These are phyloP conservation scores for Styela plicata DNA, from an alignment of 23 tunicate species.

Conservation along the genomic window DNA sequence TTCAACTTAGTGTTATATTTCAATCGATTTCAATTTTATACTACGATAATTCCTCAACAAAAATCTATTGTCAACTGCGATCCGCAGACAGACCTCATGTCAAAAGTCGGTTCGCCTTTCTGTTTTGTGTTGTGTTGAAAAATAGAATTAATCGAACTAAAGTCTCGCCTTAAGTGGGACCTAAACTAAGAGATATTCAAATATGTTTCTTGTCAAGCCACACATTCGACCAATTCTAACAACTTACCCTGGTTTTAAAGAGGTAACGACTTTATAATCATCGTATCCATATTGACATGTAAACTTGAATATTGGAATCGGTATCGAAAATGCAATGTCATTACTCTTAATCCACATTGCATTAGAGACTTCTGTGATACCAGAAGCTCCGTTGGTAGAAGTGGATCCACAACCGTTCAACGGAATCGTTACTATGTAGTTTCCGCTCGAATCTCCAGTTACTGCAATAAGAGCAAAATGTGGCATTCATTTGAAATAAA, in stretches of 20 bases:
- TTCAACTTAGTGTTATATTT: too few species aligned
- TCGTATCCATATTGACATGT: neutral
- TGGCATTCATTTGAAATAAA: neutral
- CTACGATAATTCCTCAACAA: too few species aligned
- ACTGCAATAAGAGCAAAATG: neutral
- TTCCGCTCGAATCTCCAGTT: neutral
- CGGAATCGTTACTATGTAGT: neutral
- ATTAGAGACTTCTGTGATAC: neutral
- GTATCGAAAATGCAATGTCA: neutral
- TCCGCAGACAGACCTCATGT: too few species aligned
- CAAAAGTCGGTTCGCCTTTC: too few species aligned
- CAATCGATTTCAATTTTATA: too few species aligned
- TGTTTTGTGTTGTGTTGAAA: too few species aligned
- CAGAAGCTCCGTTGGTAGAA: neutral
- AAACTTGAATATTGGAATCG: constrained; percentile 1
- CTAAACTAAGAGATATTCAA: too few species aligned
- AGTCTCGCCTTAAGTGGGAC: too few species aligned
- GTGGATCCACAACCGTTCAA: neutral
- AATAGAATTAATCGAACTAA: too few species aligned
- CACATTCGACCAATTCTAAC: too few species aligned
- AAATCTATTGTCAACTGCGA: too few species aligned
- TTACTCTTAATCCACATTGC: neutral
- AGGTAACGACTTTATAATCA: neutral
- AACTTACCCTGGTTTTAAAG: neutral
- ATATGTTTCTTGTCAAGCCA: too few species aligned